A percentile compares a stretch with the other conserved stretches of the same genome.
phyloP scores from a whole-genome alignment of 2,113 vertebrate species.

The Hucho hucho region DNA sequence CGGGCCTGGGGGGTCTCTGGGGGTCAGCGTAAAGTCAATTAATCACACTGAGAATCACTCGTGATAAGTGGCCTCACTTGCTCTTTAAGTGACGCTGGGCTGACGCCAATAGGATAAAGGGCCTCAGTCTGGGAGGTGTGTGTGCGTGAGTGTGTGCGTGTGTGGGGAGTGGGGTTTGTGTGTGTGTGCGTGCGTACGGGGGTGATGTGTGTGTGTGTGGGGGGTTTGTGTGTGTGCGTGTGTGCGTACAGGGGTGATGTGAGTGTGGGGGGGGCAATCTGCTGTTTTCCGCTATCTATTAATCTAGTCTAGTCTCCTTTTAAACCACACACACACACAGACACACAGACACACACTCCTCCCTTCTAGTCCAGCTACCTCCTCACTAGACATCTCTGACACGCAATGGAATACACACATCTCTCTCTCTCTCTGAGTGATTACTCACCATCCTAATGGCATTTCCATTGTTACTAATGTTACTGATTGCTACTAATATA shows the following conservation, averaged over 20 bases:
- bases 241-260: background rate
- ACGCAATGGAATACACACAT: too few species aligned
- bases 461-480: too few species aligned
- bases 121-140: constrained; percentile 13
- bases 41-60: constrained; percentile 45
- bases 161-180: background rate
- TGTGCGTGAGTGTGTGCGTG: background rate
- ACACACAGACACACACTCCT: constrained; percentile 13
- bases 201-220: constrained; percentile 14
- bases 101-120: constrained; percentile 31
- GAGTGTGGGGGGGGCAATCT: background rate
- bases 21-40: constrained; percentile 35
- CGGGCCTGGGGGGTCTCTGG: constrained; percentile 48
- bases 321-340: constrained; percentile 27
- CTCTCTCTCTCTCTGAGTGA: too few species aligned
- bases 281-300: constrained; percentile 44
- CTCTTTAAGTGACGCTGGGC: constrained; percentile 14
- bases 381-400: too few species aligned
- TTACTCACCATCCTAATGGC: too few species aligned
- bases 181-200: background rate
- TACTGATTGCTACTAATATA: background rate
- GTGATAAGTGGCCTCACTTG: constrained; percentile 33
- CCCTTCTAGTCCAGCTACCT: background rate
- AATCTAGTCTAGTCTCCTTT: constrained; percentile 60
- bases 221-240: constrained; percentile 10